Evolutionary conservation across 2,113 vertebrate genomes (phyloP).

Genomic region (Melospiza georgiana): DNA sequence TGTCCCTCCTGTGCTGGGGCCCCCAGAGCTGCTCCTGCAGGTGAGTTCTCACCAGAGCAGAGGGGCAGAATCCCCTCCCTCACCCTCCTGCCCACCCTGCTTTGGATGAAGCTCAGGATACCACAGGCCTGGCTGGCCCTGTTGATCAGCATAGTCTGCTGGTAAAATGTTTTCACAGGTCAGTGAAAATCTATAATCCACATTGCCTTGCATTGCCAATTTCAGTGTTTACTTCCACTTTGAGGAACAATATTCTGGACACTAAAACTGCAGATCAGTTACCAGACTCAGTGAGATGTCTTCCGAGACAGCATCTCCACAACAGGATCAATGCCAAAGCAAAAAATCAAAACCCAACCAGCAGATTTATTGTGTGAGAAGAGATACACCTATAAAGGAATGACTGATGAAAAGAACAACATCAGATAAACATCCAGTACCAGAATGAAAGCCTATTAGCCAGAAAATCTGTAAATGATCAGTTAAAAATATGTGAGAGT

Average conservation of each 20-base stretch:
- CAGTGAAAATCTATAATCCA: neutral
- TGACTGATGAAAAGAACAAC: neutral
- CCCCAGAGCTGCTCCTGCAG: neutral
- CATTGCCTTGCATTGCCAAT: neutral
- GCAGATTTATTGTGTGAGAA: neutral
- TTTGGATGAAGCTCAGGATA: neutral
- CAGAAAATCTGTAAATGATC: neutral
- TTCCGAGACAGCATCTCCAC: neutral
- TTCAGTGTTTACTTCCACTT: neutral
- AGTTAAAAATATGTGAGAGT: neutral
- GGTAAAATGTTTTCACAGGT: neutral
- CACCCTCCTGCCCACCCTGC: accelerated
- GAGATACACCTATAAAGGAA: neutral
- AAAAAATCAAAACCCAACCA: neutral
- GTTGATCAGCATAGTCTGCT: neutral
- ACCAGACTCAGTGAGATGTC: neutral
- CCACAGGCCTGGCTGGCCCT: neutral
- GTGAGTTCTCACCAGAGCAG: neutral
- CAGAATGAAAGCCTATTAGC: neutral
- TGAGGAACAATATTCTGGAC: neutral
- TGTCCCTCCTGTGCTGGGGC: neutral
- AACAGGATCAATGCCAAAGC: neutral
- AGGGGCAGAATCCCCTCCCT: neutral
- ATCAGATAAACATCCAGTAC: neutral
- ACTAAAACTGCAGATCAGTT: neutral